phyloP scores from a whole-genome alignment of 2,888 invertebrate species.

The Melipona bicolor region DNA sequence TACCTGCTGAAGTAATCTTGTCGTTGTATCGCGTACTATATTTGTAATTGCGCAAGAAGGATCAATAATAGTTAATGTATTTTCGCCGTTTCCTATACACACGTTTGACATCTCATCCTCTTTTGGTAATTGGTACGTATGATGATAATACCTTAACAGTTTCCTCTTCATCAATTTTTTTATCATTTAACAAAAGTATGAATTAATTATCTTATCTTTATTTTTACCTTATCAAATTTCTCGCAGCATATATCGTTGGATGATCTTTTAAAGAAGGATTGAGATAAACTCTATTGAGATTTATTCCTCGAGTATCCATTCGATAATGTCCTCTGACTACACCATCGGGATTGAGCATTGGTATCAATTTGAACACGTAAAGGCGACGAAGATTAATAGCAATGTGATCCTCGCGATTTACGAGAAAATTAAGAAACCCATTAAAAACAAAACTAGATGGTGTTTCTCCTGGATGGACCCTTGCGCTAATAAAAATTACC shows the following conservation, averaged over 20 bases:
- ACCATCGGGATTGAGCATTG: constrained; percentile 96
- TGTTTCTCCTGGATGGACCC: constrained; percentile 97
- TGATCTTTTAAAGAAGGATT: constrained; percentile 90
- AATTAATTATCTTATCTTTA: constrained; percentile 73
- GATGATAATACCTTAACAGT: constrained; percentile 88
- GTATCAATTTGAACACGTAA: constrained; percentile 95
- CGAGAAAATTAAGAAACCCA: constrained; percentile 92
- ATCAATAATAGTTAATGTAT: constrained; percentile 46
- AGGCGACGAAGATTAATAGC: constrained; percentile 89
- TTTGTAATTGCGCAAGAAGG: constrained; percentile 65
- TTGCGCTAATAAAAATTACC: constrained; percentile 93
- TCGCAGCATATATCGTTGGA: constrained; percentile 94
- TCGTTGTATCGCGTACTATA: constrained; percentile 75
- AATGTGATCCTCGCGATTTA: constrained; percentile 90
- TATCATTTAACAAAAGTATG: background rate
- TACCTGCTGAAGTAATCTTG: constrained; percentile 79
- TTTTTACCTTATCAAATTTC: constrained; percentile 88
- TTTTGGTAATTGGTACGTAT: constrained; percentile 88
- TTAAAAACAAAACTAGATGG: constrained; percentile 96
- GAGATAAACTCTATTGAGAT: constrained; percentile 94
- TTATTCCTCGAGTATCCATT: constrained; percentile 94
- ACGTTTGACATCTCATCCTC: constrained; percentile 69
- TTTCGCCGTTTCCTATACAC: constrained; percentile 64
- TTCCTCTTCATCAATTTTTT: constrained; percentile 8
- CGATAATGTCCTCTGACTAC: constrained; percentile 94